Percentiles rank a stretch among this genome's conserved stretches.
Evolutionary conservation across 2,888 invertebrate species (phyloP).

Genomic region (Andrena bucephala): DNA sequence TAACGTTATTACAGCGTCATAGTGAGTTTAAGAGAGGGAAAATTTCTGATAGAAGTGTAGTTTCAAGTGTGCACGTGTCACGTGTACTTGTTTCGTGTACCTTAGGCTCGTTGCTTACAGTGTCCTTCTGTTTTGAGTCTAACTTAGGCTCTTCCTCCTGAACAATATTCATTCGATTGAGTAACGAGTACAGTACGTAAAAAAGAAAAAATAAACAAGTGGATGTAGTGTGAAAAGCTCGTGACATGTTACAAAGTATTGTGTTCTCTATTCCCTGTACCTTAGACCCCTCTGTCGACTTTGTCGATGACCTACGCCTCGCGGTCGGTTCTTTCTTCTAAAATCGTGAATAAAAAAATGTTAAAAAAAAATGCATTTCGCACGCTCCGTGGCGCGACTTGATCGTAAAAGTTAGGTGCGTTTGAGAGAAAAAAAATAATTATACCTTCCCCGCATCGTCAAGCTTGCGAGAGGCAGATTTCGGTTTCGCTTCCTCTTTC

Average conservation of each 20-base stretch:
- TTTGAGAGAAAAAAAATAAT: conserved; percentile 6
- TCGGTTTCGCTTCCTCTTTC: conserved; percentile 50
- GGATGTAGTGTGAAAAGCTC: conserved; percentile 18
- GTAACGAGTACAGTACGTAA: conserved; percentile 28
- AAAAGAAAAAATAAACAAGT: conserved; percentile 43
- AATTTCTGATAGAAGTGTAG: background rate
- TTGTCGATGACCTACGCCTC: conserved; percentile 64
- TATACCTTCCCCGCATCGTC: conserved; percentile 62
- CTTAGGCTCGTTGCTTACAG: conserved; percentile 44
- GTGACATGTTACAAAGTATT: conserved; percentile 26
- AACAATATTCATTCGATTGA: conserved; percentile 48
- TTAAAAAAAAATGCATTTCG: background rate
- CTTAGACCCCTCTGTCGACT: conserved; percentile 58
- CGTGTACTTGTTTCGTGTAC: conserved; percentile 42
- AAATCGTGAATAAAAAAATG: conserved; percentile 42
- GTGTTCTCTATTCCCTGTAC: conserved; percentile 54
- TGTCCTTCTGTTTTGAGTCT: conserved; percentile 48
- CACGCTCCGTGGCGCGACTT: background rate
- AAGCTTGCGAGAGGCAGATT: conserved; percentile 50
- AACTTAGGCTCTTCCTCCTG: conserved; percentile 59
- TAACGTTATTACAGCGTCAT: background rate
- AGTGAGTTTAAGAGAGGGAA: background rate
- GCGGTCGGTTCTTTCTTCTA: conserved; percentile 58
- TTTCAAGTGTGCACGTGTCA: background rate
- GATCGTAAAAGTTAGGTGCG: background rate